Evolutionary conservation across 1,140 invertebrate genomes (phyloP).

Genomic region (Eriosoma lanigerum): DNA sequence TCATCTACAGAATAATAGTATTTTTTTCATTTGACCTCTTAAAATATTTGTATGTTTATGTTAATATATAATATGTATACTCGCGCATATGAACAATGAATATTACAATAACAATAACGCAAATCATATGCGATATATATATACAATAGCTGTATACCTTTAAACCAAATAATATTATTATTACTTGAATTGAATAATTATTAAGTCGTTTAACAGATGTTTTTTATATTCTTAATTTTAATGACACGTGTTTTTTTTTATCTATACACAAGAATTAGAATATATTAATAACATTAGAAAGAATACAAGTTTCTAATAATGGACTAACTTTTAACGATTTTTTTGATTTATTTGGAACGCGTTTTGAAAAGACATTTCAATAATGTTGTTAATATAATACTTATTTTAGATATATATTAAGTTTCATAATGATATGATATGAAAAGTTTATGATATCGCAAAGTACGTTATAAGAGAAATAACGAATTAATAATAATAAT

Average conservation of each 20-base stretch:
- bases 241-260: neutral
- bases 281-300: neutral
- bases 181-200: constrained; percentile 7
- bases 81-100: neutral
- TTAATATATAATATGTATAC: no score
- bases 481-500: neutral
- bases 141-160: neutral
- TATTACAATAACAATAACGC: neutral
- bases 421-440: no score
- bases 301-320: neutral
- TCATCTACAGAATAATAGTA: no score
- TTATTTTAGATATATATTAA: no score
- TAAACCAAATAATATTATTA: neutral
- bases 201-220: constrained; percentile 13
- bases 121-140: neutral
- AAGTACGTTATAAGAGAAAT: neutral
- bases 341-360: neutral
- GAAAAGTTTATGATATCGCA: no score
- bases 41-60: no score
- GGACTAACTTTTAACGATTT: neutral
- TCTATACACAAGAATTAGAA: neutral
- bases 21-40: no score
- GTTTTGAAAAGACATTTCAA: neutral
- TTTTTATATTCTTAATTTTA: neutral
- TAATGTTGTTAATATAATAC: neutral